Conservation (phyloP, 2,113 vertebrate genomes). For the Sinocyclocheilus maitianheensis region DNA sequence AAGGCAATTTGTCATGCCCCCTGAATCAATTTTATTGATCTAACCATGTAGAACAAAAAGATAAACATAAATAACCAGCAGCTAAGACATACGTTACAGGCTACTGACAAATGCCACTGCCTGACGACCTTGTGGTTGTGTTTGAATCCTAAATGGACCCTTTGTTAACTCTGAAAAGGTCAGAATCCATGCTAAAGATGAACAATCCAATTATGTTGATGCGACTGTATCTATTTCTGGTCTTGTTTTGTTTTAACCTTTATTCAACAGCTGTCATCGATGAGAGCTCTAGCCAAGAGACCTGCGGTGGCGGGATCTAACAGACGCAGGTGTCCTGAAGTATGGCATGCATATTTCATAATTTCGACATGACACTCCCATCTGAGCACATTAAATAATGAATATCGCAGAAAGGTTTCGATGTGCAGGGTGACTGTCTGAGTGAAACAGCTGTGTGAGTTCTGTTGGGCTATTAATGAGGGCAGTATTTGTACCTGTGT, state of each 20-base stretch:
- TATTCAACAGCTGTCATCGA: slow-evolving; percentile 48
- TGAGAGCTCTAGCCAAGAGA: slow-evolving; percentile 22
- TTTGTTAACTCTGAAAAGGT: slow-evolving; percentile 50
- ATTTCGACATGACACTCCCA: slow-evolving; percentile 27
- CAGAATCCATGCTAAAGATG: slow-evolving; percentile 27
- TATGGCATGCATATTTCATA: slow-evolving; percentile 35
- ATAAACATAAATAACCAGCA: slow-evolving; percentile 20
- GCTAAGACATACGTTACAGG: slow-evolving; percentile 14
- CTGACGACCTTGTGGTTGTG: slow-evolving; percentile 44
- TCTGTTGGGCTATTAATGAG: slow-evolving; percentile 28
- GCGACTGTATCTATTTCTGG: slow-evolving; percentile 33
- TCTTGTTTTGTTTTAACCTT: slow-evolving; percentile 51
- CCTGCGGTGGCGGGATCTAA: neutral
- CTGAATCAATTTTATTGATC: neutral
- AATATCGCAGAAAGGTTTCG: slow-evolving; percentile 8
- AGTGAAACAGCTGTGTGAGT: slow-evolving; percentile 20
- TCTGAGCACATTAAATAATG: slow-evolving; percentile 33
- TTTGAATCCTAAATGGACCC: slow-evolving; percentile 39
- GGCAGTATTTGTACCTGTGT: slow-evolving; percentile 25
- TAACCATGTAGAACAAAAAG: slow-evolving; percentile 34
- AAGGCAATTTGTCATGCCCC: neutral
- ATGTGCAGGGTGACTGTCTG: slow-evolving; percentile 27
- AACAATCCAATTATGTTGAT: slow-evolving; percentile 35
- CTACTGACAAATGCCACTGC: slow-evolving; percentile 50
- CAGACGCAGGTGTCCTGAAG: slow-evolving; percentile 39